Conservation (phyloP, 2,113 vertebrate genomes). For the human (Homo sapiens) region GRCh38 chr13:78366501-78367000, state of each 20-base stretch:
- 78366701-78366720: background rate
- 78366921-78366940: background rate
- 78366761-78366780: background rate
- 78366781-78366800: background rate
- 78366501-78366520: background rate
- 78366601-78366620: background rate
- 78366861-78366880: background rate
- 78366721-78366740: background rate
- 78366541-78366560: background rate
- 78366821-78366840: background rate
- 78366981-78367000: background rate
- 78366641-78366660: background rate
- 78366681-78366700: background rate
- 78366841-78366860: background rate
- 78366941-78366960: background rate
- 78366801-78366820: background rate
- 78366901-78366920: background rate
- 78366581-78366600: background rate
- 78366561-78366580: slow-evolving; percentile 19
- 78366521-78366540: background rate
- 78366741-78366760: background rate
- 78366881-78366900: background rate
- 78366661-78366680: background rate
- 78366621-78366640: background rate
- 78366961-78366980: background rate